A percentile compares a stretch with the other conserved stretches of the same genome.
Conservation (phyloP, 2,888 invertebrate genomes). For the Diaphora mendica region DNA sequence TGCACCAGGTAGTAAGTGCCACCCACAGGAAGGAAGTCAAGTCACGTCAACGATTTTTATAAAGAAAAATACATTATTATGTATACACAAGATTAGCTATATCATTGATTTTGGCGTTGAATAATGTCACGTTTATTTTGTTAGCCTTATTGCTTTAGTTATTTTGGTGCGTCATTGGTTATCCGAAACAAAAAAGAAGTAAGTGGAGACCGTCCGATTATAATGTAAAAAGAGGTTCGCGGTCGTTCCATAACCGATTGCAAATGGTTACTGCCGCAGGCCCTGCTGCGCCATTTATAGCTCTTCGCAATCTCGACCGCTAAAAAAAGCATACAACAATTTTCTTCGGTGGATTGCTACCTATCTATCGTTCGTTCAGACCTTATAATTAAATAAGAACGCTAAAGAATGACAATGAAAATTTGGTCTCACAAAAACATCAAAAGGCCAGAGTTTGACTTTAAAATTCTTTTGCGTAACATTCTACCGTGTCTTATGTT, state of each 20-base stretch:
- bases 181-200: slow-evolving; percentile 73
- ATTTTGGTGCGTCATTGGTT: slow-evolving; percentile 69
- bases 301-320: slow-evolving; percentile 79
- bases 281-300: slow-evolving; percentile 80
- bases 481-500: slow-evolving; percentile 58
- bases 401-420: slow-evolving; percentile 65
- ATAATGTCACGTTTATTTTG: slow-evolving; percentile 59
- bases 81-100: neutral
- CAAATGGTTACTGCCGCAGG: slow-evolving; percentile 85
- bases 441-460: slow-evolving; percentile 58
- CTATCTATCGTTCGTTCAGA: slow-evolving; percentile 69
- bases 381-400: slow-evolving; percentile 68
- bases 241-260: slow-evolving; percentile 85
- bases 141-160: slow-evolving; percentile 58
- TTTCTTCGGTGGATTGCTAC: slow-evolving; percentile 72
- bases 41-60: slow-evolving; percentile 35
- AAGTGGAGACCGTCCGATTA: slow-evolving; percentile 80
- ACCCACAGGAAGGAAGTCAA: slow-evolving; percentile 51
- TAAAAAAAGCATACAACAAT: slow-evolving; percentile 80
- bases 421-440: slow-evolving; percentile 63
- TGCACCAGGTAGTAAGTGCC: slow-evolving; percentile 16
- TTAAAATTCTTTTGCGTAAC: slow-evolving; percentile 74
- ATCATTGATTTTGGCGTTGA: slow-evolving; percentile 30
- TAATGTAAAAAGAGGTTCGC: slow-evolving; percentile 84
- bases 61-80: neutral